Percentiles rank a stretch among this genome's conserved stretches.
Conservation (phyloP, 2,113 vertebrate genomes). For the Hippocampus barbouri region DNA sequence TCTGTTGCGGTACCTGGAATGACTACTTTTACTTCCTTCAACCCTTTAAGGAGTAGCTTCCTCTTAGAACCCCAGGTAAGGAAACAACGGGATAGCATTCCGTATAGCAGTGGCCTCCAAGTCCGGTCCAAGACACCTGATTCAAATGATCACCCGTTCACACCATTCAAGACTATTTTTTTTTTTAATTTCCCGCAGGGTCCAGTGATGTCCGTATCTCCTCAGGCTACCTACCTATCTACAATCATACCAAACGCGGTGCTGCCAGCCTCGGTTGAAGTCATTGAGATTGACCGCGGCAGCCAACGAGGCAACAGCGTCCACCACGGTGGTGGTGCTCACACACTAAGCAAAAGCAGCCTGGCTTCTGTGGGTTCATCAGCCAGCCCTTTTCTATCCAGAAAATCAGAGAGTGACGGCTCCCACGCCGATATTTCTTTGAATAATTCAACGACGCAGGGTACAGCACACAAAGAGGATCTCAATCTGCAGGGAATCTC, state of each 20-base stretch:
- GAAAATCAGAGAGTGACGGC: conserved; percentile 61
- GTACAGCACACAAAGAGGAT: conserved; percentile 22
- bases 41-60: conserved; percentile 46
- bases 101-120: too few relatives aligned
- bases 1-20: conserved; percentile 87
- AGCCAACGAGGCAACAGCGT: conserved; percentile 39
- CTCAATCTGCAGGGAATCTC: conserved; percentile 21
- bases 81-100: not conserved
- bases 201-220: conserved; percentile 94
- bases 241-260: conserved; percentile 95
- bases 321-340: conserved; percentile 62
- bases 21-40: conserved; percentile 67
- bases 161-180: not conserved
- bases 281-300: conserved; percentile 82
- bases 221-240: conserved; percentile 93
- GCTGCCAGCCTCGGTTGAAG: conserved; percentile 84
- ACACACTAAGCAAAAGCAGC: conserved; percentile 84
- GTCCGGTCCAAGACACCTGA: too few relatives aligned
- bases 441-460: conserved; percentile 54
- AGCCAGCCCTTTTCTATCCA: conserved; percentile 79
- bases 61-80: conserved; percentile 76
- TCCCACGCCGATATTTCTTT: conserved; percentile 52
- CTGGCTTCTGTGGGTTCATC: conserved; percentile 61
- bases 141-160: too few relatives aligned
- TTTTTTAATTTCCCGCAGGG: conserved; percentile 47